Evolutionary conservation across 2,113 vertebrate species (phyloP).

Genomic region (Setophaga petechia): DNA sequence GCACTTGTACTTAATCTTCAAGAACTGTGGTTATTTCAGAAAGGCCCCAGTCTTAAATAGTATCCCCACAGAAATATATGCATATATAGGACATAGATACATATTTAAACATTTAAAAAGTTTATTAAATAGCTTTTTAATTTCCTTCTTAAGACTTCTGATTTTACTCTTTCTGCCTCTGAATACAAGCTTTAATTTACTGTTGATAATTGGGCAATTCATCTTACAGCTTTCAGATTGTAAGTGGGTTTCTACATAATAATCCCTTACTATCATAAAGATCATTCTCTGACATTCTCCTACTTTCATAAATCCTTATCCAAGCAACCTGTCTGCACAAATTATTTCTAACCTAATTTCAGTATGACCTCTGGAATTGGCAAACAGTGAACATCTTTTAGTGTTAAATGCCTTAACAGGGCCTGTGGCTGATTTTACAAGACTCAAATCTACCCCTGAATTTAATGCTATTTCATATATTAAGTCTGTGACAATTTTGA

Average conservation of each 20-base stretch:
- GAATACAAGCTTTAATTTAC: neutral
- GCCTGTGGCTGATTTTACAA: neutral
- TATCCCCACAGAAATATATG: neutral
- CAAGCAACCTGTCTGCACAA: neutral
- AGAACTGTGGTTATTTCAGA: neutral
- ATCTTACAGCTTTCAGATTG: neutral
- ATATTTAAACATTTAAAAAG: neutral
- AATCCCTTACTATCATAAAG: neutral
- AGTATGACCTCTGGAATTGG: neutral
- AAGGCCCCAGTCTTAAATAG: neutral
- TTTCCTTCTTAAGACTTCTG: neutral
- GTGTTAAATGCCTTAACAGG: neutral
- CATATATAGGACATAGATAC: neutral
- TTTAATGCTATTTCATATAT: neutral
- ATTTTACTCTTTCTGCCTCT: neutral
- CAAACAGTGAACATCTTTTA: neutral
- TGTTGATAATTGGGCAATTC: neutral
- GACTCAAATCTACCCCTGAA: neutral
- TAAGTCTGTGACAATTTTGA: neutral
- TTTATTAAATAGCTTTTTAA: neutral
- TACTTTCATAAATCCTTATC: neutral
- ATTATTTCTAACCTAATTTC: neutral
- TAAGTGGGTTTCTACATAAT: neutral
- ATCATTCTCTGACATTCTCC: neutral
- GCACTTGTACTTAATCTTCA: neutral